Evolutionary conservation across 2,113 vertebrate species (phyloP).

Genomic region (Panthera tigris): DNA sequence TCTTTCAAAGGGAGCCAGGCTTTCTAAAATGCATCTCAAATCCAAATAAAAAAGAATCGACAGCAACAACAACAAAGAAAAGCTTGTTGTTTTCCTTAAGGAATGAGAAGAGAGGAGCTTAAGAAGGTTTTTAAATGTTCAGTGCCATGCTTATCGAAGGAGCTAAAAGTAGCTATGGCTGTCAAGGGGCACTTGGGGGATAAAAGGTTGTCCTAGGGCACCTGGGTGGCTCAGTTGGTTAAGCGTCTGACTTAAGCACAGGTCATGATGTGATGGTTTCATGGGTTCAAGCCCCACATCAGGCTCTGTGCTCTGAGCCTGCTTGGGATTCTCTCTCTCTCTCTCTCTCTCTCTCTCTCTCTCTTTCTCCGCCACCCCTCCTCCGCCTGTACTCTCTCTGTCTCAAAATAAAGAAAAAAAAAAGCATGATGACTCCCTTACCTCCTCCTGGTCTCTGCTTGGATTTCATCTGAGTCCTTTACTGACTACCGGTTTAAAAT

Average conservation of each 20-base stretch:
- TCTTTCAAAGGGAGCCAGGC: slow-evolving; percentile 2
- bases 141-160: background rate
- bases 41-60: background rate
- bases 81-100: background rate
- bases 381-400: too few species aligned
- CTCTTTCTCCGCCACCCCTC: too few species aligned
- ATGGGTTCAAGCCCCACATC: too few species aligned
- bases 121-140: background rate
- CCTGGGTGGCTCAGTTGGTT: too few species aligned
- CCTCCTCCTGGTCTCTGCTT: background rate
- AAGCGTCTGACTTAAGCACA: too few species aligned
- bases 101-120: background rate
- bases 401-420: too few species aligned
- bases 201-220: background rate
- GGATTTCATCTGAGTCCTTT: background rate
- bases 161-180: background rate
- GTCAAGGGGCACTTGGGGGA: background rate
- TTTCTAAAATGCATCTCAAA: slow-evolving; percentile 23
- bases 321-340: too few species aligned
- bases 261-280: too few species aligned
- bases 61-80: background rate
- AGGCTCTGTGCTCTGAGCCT: too few species aligned
- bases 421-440: background rate
- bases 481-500: background rate
- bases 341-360: too few species aligned